Evolutionary conservation across 2,797 vertebrate genomes (phyloP), one percentile per base, ranked within the genome.

Genomic region (Peromyscus nudipes): DNA sequence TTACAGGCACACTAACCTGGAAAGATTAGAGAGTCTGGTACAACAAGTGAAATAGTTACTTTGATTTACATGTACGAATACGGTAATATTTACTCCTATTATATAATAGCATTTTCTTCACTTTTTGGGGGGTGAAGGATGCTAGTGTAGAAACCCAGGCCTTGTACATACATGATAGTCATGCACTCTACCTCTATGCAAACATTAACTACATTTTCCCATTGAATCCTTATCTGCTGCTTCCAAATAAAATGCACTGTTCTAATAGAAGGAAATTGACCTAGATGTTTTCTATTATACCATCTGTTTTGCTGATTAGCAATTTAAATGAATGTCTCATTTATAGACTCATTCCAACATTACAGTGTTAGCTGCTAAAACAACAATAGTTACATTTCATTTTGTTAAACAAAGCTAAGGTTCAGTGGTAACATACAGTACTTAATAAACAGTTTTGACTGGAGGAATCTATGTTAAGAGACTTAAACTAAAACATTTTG

Each of bases 141-240:
- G 16, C 6, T 77, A 27, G 31, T 19, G 4, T 57, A 37, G 49
- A 57, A 76, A n/a, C 21, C n/a, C 52, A n/a, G 13, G 31, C 2
- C 21, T 67, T 90, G 27, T 10, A n/a, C 2, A n/a, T 10, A n/a
- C 2, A 23, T 27, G 37, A 52, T 29, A 43, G 84, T 23, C 14
- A 87, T 71, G 11, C 23, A 83, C 21, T 55, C 69, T 65, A 57
- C 0, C 10, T 46, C n/a, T 25, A 25, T 17, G 29, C 29, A 13
- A 67, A 3, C 31, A 23, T 12, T 73, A 88, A 90, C 85, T 94
- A 43, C 21, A 81, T 95, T 92, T 86, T 94, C 67, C 75, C 10
- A 75, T 91, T 96, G 27, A 77, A 13, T 31, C 73, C 75, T 75
- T 86, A 92, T 89, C 29, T 96, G 96, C 83, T 97, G 71, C 96